Conservation (phyloP, 2,113 vertebrate genomes). For the Vombatus ursinus region DNA sequence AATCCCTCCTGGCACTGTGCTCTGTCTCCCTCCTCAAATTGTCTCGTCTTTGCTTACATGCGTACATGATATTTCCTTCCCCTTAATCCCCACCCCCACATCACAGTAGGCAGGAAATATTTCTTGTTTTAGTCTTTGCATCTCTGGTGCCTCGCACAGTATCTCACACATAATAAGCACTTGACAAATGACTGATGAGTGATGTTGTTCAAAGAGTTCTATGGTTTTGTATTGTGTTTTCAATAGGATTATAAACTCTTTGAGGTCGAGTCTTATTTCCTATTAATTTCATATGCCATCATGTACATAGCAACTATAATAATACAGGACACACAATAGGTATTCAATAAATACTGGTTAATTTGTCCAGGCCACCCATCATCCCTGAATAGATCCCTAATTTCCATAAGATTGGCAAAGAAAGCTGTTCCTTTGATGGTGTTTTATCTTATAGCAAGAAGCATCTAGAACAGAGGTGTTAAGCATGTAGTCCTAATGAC, state of each 20-base stretch:
- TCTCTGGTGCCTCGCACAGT: no score
- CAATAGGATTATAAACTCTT: not conserved
- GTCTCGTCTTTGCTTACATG: not conserved
- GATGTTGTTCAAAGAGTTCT: not conserved
- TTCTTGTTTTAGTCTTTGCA: no score
- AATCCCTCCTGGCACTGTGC: not conserved
- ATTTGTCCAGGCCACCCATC: not conserved
- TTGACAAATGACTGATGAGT: not conserved
- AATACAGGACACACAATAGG: not conserved
- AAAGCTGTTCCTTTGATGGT: constrained; percentile 19
- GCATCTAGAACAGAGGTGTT: not conserved
- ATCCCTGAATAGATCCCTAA: not conserved
- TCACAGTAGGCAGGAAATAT: no score
- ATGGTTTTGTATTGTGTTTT: not conserved
- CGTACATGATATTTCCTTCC: not conserved
- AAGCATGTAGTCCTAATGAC: not conserved
- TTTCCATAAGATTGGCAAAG: not conserved
- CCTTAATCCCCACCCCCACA: not conserved
- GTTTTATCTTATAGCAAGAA: not conserved
- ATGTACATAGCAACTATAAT: not conserved
- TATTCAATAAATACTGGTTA: not conserved
- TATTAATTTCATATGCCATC: not conserved
- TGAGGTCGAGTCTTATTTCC: not conserved
- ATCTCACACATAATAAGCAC: not conserved
- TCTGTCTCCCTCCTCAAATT: not conserved